Evolutionary conservation across 2,113 vertebrate species (phyloP), one percentile per base, ranked within the genome.

Genomic region (Ibidorhyncha struthersii): DNA sequence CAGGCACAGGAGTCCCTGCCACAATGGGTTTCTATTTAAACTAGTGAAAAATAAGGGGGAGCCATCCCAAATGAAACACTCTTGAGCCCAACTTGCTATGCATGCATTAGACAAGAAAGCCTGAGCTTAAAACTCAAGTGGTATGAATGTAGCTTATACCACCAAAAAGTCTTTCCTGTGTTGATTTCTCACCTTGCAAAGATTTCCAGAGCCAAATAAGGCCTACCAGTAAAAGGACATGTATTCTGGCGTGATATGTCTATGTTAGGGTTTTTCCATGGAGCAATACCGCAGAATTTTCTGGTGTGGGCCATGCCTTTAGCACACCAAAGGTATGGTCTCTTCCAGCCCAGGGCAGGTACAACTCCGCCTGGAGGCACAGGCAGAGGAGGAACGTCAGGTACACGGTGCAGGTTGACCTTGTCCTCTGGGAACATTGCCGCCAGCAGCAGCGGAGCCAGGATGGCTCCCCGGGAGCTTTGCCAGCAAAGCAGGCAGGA

Each of bases 311-410:
- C 41, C 38, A 6, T 66, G n/a, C 25, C 12, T 92, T 83, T n/a
- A 81, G 45, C 55, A 53, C 27, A 52, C 38, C 21, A n/a, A 30
- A n/a, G 26, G 9, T 17, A 36, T 1, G 25, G 18, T 38, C 9
- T 40, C 36, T 52, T 23, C n/a, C 34, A 74, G 38, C 23, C 12
- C 34, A n/a, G 38, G 61, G 18, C 10, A 19, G 7, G 21, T 53
- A 36, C 25, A 45, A 8, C 10, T 56, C 58, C 2, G 0, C 1
- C 0, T 9, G 38, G 34, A 90, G 34, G 43, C 52, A 34, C 12
- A 20, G 32, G 52, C n/a, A 76, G 61, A 76, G 29, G 17, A 86
- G 27, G 29, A 22, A 29, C 3, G 1, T n/a, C 38, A 63, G 32
- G 62, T 63, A 47, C 15, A 4, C 3, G 8, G 61, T 27, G 23